These are phyloP conservation scores for Drosophila falleni DNA, from an alignment of 2,888 invertebrate species.

Conservation along the genomic window DNA sequence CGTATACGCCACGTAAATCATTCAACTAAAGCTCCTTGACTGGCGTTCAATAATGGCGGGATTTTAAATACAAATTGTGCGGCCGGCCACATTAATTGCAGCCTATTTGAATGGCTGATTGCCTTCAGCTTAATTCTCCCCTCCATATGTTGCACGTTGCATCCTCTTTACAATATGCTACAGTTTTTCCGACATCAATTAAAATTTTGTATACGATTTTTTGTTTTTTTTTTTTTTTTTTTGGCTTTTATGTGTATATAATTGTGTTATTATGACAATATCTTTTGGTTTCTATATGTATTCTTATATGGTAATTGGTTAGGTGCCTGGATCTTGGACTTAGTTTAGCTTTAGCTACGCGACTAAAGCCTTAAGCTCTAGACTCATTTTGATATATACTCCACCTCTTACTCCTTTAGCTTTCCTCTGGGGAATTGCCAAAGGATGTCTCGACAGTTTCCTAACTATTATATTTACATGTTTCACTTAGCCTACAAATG, in stretches of 20 bases:
- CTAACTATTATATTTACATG: conserved; percentile 17
- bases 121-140: conserved; percentile 23
- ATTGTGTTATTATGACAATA: conserved; percentile 57
- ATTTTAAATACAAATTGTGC: conserved; percentile 62
- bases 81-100: conserved; percentile 57
- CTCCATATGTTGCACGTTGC: conserved; percentile 19
- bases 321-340: conserved; percentile 49
- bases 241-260: conserved; percentile 1
- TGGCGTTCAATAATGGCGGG: conserved; percentile 25
- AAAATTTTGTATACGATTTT: background rate
- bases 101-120: conserved; percentile 47
- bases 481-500: conserved; percentile 67
- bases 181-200: background rate
- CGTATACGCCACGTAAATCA: conserved; percentile 63
- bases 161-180: background rate
- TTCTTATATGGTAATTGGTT: conserved; percentile 38
- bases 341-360: conserved; percentile 58
- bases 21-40: conserved; percentile 54
- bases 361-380: conserved; percentile 71
- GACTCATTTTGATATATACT: conserved; percentile 53
- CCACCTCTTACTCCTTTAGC: conserved; percentile 6
- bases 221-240: conserved; percentile 7
- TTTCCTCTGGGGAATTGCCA: background rate
- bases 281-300: conserved; percentile 69
- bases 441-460: background rate